A percentile compares a stretch with the other conserved stretches of the same genome.
Evolutionary conservation across 2,888 invertebrate species (phyloP).

Genomic region (Thymelicus acteon): DNA sequence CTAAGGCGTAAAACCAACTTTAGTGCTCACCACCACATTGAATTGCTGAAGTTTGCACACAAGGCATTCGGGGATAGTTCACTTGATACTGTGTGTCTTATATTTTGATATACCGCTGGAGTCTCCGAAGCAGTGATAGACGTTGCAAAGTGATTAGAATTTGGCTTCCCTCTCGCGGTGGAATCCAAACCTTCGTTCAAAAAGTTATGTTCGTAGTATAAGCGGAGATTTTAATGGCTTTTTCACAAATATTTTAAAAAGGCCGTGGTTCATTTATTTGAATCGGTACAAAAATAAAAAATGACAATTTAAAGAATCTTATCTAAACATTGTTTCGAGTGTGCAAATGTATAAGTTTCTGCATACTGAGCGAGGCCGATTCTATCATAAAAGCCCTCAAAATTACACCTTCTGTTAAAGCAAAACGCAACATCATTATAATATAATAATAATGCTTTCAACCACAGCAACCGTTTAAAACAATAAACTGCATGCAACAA

Average conservation of each 20-base stretch:
- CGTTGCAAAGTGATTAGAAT: neutral
- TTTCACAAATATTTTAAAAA: too few relatives aligned
- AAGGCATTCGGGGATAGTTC: constrained; percentile 11
- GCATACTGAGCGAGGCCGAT: too few relatives aligned
- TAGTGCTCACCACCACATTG: constrained; percentile 7
- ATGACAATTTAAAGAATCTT: too few relatives aligned
- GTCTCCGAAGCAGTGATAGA: neutral
- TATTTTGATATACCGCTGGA: neutral
- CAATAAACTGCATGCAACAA: constrained; percentile 10
- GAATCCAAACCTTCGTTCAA: too few relatives aligned
- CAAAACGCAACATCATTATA: neutral
- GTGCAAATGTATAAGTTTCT: too few relatives aligned
- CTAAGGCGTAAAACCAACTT: constrained; percentile 15
- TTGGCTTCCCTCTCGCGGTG: too few relatives aligned
- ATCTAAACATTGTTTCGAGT: too few relatives aligned
- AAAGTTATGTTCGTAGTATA: too few relatives aligned
- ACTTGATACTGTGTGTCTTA: neutral
- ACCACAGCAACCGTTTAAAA: neutral
- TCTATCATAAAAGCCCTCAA: too few relatives aligned
- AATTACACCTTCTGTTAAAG: neutral
- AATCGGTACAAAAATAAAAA: too few relatives aligned
- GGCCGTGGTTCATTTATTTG: too few relatives aligned
- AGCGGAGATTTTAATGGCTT: too few relatives aligned
- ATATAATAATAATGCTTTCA: constrained; percentile 5
- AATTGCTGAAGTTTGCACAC: constrained; percentile 14